phyloP scores from a whole-genome alignment of 1,140 invertebrate species.

The Fopius arisanus region DNA sequence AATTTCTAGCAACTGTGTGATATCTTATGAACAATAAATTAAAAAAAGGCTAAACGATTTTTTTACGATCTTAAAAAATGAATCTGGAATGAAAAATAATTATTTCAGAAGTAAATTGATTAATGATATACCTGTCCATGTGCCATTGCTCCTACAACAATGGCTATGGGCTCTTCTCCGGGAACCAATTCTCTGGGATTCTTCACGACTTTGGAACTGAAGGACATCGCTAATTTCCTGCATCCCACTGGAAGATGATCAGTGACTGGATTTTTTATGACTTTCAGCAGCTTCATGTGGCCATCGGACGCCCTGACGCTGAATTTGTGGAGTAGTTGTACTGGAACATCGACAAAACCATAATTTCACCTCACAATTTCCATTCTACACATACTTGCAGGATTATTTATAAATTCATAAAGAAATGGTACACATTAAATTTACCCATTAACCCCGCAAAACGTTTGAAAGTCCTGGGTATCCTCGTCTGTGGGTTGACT shows the following conservation, averaged over 20 bases:
- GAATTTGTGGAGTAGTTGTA: conserved; percentile 96
- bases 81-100: conserved; percentile 6
- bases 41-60: too few relatives aligned
- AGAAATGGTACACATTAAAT: conserved; percentile 25
- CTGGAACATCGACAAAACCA: conserved; percentile 65
- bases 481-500: conserved; percentile 97
- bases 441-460: conserved; percentile 98
- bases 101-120: conserved; percentile 4
- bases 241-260: conserved; percentile 96
- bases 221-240: conserved; percentile 90
- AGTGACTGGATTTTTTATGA: conserved; percentile 97
- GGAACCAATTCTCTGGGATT: conserved; percentile 85
- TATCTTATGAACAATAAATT: too few relatives aligned
- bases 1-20: too few relatives aligned
- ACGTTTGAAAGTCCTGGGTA: conserved; percentile 97
- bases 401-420: not conserved
- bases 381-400: not conserved
- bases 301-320: conserved; percentile 89
- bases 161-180: conserved; percentile 81
- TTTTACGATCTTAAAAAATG: not conserved
- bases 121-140: conserved; percentile 80
- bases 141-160: conserved; percentile 97
- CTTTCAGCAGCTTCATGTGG: conserved; percentile 91
- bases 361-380: too few relatives aligned
- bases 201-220: conserved; percentile 80